Percentiles rank a stretch among this genome's conserved stretches.
Conservation (phyloP, 2,888 invertebrate genomes). For the Synergus itoensis region DNA sequence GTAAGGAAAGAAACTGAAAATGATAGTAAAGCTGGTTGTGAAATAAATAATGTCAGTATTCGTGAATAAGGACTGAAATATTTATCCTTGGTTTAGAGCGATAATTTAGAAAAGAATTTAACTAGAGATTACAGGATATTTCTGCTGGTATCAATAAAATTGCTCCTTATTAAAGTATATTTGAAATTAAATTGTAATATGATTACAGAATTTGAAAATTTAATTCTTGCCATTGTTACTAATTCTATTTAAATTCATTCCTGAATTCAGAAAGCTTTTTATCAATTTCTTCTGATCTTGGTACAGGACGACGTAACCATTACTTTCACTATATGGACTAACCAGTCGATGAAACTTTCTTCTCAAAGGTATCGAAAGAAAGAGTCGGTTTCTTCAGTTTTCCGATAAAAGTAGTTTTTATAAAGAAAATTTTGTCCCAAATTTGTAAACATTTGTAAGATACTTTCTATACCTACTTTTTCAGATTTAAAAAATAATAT, state of each 20-base stretch:
- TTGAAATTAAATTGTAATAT: neutral
- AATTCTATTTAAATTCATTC: neutral
- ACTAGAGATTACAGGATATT: neutral
- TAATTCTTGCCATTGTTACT: neutral
- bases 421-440: neutral
- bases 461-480: neutral
- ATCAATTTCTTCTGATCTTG: slow-evolving; percentile 22
- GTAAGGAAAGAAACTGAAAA: neutral
- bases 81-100: neutral
- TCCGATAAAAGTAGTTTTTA: neutral
- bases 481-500: neutral
- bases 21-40: neutral
- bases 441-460: neutral
- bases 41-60: neutral
- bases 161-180: neutral
- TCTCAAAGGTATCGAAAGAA: slow-evolving; percentile 35
- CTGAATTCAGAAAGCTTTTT: slow-evolving; percentile 31
- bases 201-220: neutral
- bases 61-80: neutral
- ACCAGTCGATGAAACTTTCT: slow-evolving; percentile 24
- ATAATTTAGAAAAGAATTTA: neutral
- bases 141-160: neutral
- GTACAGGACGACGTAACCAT: slow-evolving; percentile 35
- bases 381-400: slow-evolving; percentile 18
- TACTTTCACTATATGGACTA: slow-evolving; percentile 44